Evolutionary conservation across 1,140 invertebrate species (phyloP), one percentile per base, ranked within the genome.

Genomic region (Lepidostoma basale): DNA sequence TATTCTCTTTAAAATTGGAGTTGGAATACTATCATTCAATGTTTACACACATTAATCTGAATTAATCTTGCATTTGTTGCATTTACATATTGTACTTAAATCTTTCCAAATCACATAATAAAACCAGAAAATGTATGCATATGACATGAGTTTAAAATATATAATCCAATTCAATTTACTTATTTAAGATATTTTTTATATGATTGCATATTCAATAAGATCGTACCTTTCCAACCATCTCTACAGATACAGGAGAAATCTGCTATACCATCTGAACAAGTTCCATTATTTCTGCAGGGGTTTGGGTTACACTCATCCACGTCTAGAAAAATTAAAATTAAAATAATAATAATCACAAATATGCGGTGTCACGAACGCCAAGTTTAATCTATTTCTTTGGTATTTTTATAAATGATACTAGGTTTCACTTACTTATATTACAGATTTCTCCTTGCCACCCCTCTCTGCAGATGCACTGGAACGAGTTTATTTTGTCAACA

Each of bases 211-310:
- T 49, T 2, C 3, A n/a, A 22, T 26, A 25, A 49, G 23, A n/a
- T n/a, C n/a, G n/a, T 79, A 70, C 90, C 92, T 79, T 92, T 91
- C 91, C 91, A 92, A n/a, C 88, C 89, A 64, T 88, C 87, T 52
- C 85, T 83, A 76, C 91, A 93, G 62, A 88, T 84, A 75, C 91
- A 93, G 66, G 86, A 87, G 78, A 91, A 92, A 73, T 90, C 87
- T 26, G 89, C 90, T 59, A 90, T 85, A 25, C 85, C 85, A 77
- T 93, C 90, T 20, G 87, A 83, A 78, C 92, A 94, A 33, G 89
- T 91, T 26, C 87, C 90, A 67, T 90, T 91, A 75, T 92, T 92
- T 66, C 86, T 85, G 74, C 92, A 94, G 23, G 91, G 90, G 74
- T 86, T 85, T 40, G 85, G 85, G 56, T 81, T 81, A 77, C 93